Base-by-base conservation (phyloP, 2,888 invertebrate species). In the Trachelus iudaicus region DNA sequence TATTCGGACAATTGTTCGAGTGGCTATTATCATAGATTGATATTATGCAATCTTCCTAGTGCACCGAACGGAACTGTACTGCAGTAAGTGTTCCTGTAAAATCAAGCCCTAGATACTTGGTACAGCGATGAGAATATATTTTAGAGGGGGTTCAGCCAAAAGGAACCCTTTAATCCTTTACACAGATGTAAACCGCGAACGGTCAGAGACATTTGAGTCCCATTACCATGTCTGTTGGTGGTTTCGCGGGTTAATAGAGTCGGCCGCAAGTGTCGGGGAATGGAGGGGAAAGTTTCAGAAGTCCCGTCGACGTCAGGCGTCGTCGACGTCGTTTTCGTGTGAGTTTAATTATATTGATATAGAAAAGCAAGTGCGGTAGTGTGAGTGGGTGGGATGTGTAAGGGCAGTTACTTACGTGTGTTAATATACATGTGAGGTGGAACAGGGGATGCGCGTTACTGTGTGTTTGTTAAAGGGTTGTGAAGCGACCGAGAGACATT, bases 401-500 rank as follows among this genome's bases (percentile, higher is more conserved):
- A 4, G 23, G 40, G 23, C 40, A 56, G 4, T 56, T 23, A 15
- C 23, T 56, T 56, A 56, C 6, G 23, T 9, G 40, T 23, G 40
- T 56, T 56, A 23, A 56, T 56, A 23, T 56, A 56, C 40, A 56
- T 23, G 40, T 23, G 40, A 9, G 23, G 9, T 23, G 40, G 9
- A 56, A 56, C 23, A 2, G 40, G 40, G 40, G 40, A 56, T 23
- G 40, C 6, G 23, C 40, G 23, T 56, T 56, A 23, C 40, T 56
- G 6, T 56, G 23, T 56, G 23, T 56, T 23, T 56, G 40, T 56
- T 23, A 56, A 23, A 23, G 40, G 40, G 40, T 56, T 23, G 40
- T 23, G 40, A 56, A 56, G 40, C 23, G 40, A 56, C 40, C 40
- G 9, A 23, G 74, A 83, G 86, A 86, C 87, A 87, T 88, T 88